phyloP scores from a whole-genome alignment of 2,888 invertebrate genomes.

The Dryomyza anilis region DNA sequence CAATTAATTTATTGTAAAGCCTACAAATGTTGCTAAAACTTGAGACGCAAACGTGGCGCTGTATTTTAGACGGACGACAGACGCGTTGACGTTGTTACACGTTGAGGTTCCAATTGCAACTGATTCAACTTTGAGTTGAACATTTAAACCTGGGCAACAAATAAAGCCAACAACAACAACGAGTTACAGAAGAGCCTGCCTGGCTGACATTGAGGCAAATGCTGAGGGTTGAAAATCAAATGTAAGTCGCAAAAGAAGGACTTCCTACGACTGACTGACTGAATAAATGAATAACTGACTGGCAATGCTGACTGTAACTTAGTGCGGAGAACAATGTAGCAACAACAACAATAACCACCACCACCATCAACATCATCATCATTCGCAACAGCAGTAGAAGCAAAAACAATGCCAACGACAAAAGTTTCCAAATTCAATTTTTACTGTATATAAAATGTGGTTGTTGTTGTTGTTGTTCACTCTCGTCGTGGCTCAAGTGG shows the following conservation, averaged over 20 bases:
- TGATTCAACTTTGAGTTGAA: conserved; percentile 54
- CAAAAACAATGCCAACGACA: conserved; percentile 22
- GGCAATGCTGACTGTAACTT: conserved; percentile 21
- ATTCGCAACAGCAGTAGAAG: conserved; percentile 5
- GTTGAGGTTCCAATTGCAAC: conserved; percentile 60
- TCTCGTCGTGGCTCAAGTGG: conserved; percentile 1
- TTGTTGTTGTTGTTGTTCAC: not conserved
- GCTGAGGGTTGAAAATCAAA: conserved; percentile 22
- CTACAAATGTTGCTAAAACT: conserved; percentile 1
- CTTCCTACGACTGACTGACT: conserved; percentile 16
- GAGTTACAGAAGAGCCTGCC: conserved; percentile 17
- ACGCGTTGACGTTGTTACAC: conserved; percentile 53
- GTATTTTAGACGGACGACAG: too few species aligned
- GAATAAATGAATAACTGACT: too few species aligned
- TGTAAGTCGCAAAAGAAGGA: conserved; percentile 5
- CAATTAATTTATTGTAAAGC: not conserved
- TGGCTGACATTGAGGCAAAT: conserved; percentile 16
- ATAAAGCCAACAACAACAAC: conserved; percentile 18
- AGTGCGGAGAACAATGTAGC: not conserved
- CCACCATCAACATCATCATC: conserved; percentile 41
- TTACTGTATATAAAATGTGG: conserved; percentile 54
- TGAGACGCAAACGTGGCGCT: too few species aligned
- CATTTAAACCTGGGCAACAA: conserved; percentile 26
- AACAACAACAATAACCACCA: conserved; percentile 31
- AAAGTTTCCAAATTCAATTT: conserved; percentile 58